Percentiles rank a stretch among this genome's conserved stretches.
Evolutionary conservation across 1,140 invertebrate genomes (phyloP).

Genomic region (Alviniconcha marisindica): DNA sequence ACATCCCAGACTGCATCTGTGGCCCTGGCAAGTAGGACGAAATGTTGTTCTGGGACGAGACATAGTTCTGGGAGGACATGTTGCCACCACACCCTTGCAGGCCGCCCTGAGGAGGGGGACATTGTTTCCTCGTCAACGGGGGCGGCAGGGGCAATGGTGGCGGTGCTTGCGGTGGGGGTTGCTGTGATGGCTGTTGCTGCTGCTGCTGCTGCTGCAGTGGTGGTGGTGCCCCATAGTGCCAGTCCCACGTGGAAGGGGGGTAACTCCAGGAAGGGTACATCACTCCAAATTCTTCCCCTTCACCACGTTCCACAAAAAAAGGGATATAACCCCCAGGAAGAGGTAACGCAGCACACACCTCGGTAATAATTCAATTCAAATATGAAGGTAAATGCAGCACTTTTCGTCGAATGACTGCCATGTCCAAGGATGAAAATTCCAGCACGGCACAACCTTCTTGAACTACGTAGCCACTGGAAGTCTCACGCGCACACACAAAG

Average conservation of each 20-base stretch:
- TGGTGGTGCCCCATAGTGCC: constrained; percentile 44
- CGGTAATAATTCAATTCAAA: no score
- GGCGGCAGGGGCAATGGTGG: constrained; percentile 20
- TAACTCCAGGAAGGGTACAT: constrained; percentile 36
- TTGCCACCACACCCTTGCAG: background rate
- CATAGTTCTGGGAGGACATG: background rate
- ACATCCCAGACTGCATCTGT: background rate
- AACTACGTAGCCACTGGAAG: no score
- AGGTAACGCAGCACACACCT: no score
- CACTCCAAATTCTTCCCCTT: no score
- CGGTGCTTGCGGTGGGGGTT: background rate
- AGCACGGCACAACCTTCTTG: no score
- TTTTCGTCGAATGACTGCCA: no score
- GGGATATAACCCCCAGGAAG: no score
- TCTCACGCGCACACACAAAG: no score
- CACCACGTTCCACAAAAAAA: no score
- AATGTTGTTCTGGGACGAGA: background rate
- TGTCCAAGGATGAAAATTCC: no score
- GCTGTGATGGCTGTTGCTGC: constrained; percentile 14
- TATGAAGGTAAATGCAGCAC: no score
- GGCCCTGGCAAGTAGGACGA: background rate
- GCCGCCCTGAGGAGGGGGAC: background rate
- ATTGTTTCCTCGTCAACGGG: constrained; percentile 25
- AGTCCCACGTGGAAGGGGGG: constrained; percentile 30
- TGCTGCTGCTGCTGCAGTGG: constrained; percentile 35